phyloP scores from a whole-genome alignment of 1,140 invertebrate genomes.

The Drosophila sp. region DNA sequence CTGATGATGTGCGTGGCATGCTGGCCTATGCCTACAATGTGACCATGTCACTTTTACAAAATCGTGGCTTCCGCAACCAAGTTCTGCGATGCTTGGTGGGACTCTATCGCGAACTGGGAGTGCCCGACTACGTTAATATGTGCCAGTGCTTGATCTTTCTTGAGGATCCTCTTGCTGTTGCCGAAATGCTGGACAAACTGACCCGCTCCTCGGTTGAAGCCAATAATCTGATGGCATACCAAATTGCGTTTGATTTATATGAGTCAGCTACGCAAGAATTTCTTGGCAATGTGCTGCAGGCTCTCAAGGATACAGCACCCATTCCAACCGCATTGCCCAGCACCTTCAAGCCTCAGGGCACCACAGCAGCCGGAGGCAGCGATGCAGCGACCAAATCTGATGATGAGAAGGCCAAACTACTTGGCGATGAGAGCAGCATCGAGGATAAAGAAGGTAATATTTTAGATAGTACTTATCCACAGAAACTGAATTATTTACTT shows the following conservation, averaged over 20 bases:
- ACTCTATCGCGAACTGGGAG: slow-evolving; percentile 93
- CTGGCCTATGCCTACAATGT: slow-evolving; percentile 97
- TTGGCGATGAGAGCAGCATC: slow-evolving; percentile 80
- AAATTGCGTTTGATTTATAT: slow-evolving; percentile 99
- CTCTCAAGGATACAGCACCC: slow-evolving; percentile 92
- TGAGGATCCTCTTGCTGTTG: slow-evolving; percentile 96
- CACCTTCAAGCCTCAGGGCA: slow-evolving; percentile 89
- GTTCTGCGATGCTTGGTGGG: slow-evolving; percentile 95
- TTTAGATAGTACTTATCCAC: too few relatives aligned
- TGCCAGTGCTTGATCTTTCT: slow-evolving; percentile 98
- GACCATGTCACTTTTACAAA: slow-evolving; percentile 97
- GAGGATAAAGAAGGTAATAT: slow-evolving; percentile 72
- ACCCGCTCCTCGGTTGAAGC: slow-evolving; percentile 91
- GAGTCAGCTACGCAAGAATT: slow-evolving; percentile 99
- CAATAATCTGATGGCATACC: slow-evolving; percentile 96
- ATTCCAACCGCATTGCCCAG: slow-evolving; percentile 91
- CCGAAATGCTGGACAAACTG: slow-evolving; percentile 95
- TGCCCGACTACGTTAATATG: slow-evolving; percentile 98
- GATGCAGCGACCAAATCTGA: slow-evolving; percentile 85
- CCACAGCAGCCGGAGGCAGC: slow-evolving; percentile 40
- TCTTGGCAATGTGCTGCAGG: slow-evolving; percentile 93
- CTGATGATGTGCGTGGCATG: slow-evolving; percentile 96
- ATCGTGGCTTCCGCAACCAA: slow-evolving; percentile 95
- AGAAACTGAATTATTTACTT: too few relatives aligned
- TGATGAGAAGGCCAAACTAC: slow-evolving; percentile 85